Conservation (phyloP, 1,140 invertebrate species). For the Heliconius nattereri region DNA sequence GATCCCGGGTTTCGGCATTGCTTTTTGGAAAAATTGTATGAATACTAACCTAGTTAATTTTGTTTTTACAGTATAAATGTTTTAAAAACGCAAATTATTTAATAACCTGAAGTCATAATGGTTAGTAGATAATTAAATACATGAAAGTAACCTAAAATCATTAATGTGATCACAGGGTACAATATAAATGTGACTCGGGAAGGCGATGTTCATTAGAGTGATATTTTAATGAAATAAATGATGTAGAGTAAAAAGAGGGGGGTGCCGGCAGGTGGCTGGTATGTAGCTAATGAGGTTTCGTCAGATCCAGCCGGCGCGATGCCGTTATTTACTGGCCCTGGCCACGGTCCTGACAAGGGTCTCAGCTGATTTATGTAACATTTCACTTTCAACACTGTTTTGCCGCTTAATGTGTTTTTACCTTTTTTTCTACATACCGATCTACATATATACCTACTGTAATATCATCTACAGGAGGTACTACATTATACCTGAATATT, state of each 20-base stretch:
- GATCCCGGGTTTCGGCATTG: conserved; percentile 1
- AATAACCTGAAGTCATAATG: background rate
- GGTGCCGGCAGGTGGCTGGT: conserved; percentile 35
- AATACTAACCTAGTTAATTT: background rate
- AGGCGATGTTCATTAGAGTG: conserved; percentile 34
- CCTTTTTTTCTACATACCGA: conserved; percentile 22
- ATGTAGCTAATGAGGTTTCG: conserved; percentile 50
- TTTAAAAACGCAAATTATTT: background rate
- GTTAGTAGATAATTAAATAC: conserved; percentile 10
- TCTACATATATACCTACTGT: background rate
- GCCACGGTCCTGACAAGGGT: conserved; percentile 63
- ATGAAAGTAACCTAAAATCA: background rate
- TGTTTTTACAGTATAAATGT: no score
- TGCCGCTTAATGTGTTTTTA: conserved; percentile 51
- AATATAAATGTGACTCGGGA: conserved; percentile 24
- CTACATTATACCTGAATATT: background rate
- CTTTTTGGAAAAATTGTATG: background rate
- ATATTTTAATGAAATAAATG: conserved; percentile 44
- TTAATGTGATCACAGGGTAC: conserved; percentile 19
- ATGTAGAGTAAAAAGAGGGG: conserved; percentile 27
- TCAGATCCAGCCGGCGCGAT: conserved; percentile 53
- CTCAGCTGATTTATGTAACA: conserved; percentile 70
- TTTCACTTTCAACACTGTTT: conserved; percentile 68
- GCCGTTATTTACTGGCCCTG: conserved; percentile 62
- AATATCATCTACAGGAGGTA: background rate